Conservation (phyloP, 2,113 vertebrate species). For the Colossoma macropomum region DNA sequence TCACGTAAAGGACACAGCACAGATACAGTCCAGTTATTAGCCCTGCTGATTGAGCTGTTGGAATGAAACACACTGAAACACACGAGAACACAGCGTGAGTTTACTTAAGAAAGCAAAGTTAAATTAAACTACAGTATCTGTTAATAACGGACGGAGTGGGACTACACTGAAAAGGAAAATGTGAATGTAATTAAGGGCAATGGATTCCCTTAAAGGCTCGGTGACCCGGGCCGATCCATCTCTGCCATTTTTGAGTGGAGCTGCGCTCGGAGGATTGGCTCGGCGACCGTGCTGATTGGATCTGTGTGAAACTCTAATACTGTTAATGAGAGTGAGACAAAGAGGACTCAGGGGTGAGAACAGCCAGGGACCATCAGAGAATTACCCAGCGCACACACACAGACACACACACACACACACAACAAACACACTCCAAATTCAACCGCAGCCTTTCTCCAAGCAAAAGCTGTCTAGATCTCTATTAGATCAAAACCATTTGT, state of each 20-base stretch:
- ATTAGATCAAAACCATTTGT: background rate
- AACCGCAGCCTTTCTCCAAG: background rate
- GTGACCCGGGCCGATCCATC: background rate
- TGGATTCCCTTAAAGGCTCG: background rate
- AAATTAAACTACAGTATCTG: background rate
- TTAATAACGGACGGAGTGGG: background rate
- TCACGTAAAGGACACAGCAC: background rate
- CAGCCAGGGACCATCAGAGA: background rate
- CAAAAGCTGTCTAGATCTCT: background rate
- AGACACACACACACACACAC: background rate
- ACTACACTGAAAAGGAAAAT: background rate
- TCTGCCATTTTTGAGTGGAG: background rate
- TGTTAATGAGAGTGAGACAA: slow-evolving; percentile 6
- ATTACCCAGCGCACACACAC: background rate
- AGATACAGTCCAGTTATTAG: background rate
- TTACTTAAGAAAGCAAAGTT: background rate
- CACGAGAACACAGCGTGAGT: background rate
- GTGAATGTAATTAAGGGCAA: slow-evolving; percentile 12
- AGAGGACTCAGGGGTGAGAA: background rate
- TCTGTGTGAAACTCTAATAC: slow-evolving; percentile 2
- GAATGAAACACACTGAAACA: background rate
- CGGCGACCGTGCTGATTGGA: background rate
- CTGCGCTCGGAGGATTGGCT: background rate
- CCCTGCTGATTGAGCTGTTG: background rate
- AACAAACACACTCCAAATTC: background rate